phyloP scores from a whole-genome alignment of 2,888 invertebrate species.

The Octonoba sinensis region DNA sequence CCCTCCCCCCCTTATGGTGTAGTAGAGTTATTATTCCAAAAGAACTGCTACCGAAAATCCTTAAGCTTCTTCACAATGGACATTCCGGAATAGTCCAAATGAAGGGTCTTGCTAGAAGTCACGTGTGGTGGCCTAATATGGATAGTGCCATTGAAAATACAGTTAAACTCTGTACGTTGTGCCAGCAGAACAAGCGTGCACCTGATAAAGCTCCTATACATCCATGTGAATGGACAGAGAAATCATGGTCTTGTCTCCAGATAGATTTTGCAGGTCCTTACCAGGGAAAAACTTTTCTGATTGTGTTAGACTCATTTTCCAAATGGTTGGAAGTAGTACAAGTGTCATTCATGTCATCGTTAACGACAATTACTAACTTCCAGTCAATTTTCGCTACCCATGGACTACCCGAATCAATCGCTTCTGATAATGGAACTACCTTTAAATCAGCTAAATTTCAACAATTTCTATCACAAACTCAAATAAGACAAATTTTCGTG shows the following conservation, averaged over 20 bases:
- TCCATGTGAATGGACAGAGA: not conserved
- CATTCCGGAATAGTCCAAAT: conserved; percentile 20
- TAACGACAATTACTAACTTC: conserved; percentile 59
- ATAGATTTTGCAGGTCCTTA: conserved; percentile 61
- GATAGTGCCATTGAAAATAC: not conserved
- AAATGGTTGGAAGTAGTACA: conserved; percentile 67
- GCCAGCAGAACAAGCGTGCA: conserved; percentile 2
- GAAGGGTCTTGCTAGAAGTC: not conserved
- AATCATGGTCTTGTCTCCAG: conserved; percentile 24
- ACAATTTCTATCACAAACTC: too few species aligned
- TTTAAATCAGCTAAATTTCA: conserved; percentile 67
- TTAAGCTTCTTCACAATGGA: not conserved
- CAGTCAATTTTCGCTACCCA: conserved; percentile 64
- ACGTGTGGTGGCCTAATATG: conserved; percentile 11
- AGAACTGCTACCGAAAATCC: not conserved
- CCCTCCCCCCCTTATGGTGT: not conserved
- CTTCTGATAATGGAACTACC: conserved; percentile 67
- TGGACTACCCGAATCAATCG: conserved; percentile 67
- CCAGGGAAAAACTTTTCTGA: conserved; percentile 65
- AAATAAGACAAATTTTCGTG: conserved; percentile 18
- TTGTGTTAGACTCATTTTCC: conserved; percentile 67
- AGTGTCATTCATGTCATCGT: conserved; percentile 44
- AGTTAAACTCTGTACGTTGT: not conserved
- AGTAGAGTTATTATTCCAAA: not conserved
- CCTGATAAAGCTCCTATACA: too few species aligned